Evolutionary conservation across 2,113 vertebrate genomes (phyloP).

Genomic region (Melanerpes formicivorus): DNA sequence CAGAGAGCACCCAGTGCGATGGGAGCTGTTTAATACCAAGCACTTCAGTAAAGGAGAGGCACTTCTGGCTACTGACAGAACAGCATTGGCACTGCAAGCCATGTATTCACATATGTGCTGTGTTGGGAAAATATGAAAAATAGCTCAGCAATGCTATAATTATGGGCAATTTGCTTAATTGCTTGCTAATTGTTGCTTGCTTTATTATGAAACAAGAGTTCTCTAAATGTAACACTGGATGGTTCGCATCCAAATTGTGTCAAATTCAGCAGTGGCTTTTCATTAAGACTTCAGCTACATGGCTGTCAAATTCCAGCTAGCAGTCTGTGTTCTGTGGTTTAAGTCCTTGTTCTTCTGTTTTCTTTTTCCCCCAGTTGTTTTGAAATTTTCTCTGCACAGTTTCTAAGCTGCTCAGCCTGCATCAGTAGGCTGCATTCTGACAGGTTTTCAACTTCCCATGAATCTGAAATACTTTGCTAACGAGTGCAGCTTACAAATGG

Average conservation of each 20-base stretch:
- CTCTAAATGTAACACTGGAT: slow-evolving; percentile 65
- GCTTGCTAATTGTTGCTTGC: slow-evolving; percentile 74
- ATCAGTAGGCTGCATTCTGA: not conserved
- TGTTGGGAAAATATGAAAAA: slow-evolving; percentile 74
- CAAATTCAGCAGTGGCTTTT: slow-evolving; percentile 51
- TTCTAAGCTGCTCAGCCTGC: not conserved
- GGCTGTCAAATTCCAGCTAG: not conserved
- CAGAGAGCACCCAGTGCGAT: slow-evolving; percentile 53
- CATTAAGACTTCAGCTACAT: slow-evolving; percentile 45
- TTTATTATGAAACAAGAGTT: slow-evolving; percentile 73
- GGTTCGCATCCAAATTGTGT: slow-evolving; percentile 67
- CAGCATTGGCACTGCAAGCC: slow-evolving; percentile 68
- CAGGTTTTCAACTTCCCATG: not conserved
- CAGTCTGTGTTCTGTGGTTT: not conserved
- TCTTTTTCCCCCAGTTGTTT: not conserved
- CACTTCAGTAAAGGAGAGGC: slow-evolving; percentile 56
- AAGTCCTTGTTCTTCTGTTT: not conserved
- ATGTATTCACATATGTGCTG: slow-evolving; percentile 65
- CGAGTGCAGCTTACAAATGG: not conserved
- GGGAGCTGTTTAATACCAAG: slow-evolving; percentile 71
- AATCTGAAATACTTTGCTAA: not conserved
- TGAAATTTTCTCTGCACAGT: not conserved
- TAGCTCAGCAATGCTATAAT: slow-evolving; percentile 77
- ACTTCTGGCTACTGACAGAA: slow-evolving; percentile 74
- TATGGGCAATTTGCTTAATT: slow-evolving; percentile 77